These are phyloP conservation scores for Drosophila limbata DNA, from an alignment of 2,888 invertebrate genomes.

Conservation along the genomic window DNA sequence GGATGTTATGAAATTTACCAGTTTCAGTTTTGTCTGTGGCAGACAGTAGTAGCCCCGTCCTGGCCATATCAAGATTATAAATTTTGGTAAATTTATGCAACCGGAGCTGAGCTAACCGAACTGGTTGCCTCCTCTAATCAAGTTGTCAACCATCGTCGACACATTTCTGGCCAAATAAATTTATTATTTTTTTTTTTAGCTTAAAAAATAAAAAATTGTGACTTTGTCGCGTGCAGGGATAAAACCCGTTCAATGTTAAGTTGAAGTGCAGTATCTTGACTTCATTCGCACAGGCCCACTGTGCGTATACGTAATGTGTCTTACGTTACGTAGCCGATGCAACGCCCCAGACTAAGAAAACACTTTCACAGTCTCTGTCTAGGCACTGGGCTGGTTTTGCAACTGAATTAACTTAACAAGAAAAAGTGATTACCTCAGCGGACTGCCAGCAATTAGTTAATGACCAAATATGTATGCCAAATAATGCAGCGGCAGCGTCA, in stretches of 20 bases:
- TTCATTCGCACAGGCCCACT: conserved; percentile 27
- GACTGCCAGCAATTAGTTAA: conserved; percentile 72
- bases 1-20: conserved; percentile 81
- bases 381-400: conserved; percentile 50
- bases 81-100: conserved; percentile 78
- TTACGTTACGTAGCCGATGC: conserved; percentile 43
- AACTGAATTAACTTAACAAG: conserved; percentile 38
- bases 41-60: conserved; percentile 38
- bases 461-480: conserved; percentile 79
- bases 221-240: conserved; percentile 13
- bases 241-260: conserved; percentile 70
- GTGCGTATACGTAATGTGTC: conserved; percentile 71
- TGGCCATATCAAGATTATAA: conserved; percentile 75
- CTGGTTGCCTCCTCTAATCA: conserved; percentile 60
- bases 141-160: conserved; percentile 66
- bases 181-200: conserved; percentile 33
- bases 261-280: conserved; percentile 62
- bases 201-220: neutral
- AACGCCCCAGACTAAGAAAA: conserved; percentile 12
- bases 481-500: conserved; percentile 46
- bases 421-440: conserved; percentile 68
- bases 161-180: conserved; percentile 60
- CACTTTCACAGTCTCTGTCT: conserved; percentile 61
- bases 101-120: conserved; percentile 48
- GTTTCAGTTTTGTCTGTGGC: conserved; percentile 43